These are phyloP conservation scores for Caradrina kadenii DNA, from an alignment of 2,888 invertebrate species.

Conservation along the genomic window DNA sequence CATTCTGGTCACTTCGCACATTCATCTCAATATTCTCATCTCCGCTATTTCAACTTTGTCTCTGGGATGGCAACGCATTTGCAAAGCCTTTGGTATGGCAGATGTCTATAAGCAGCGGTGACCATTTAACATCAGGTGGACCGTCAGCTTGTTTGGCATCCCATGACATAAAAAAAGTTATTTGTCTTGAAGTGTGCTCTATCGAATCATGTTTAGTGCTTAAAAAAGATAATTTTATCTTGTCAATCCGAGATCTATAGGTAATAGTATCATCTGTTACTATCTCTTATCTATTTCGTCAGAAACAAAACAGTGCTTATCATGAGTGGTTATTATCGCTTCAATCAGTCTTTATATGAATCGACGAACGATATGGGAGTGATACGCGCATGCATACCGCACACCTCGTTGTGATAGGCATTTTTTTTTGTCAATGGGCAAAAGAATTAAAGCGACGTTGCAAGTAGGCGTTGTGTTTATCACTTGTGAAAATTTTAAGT, in stretches of 20 bases:
- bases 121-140: too few relatives aligned
- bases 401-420: constrained; percentile 3
- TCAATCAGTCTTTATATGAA: constrained; percentile 13
- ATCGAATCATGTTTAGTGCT: background rate
- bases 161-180: too few relatives aligned
- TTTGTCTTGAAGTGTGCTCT: background rate
- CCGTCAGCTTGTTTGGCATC: too few relatives aligned
- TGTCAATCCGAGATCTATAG: constrained; percentile 1
- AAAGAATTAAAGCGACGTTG: background rate
- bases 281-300: constrained; percentile 9
- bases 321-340: constrained; percentile 25
- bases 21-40: too few relatives aligned
- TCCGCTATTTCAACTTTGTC: too few relatives aligned
- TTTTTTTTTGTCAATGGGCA: background rate
- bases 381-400: background rate
- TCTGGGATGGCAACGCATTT: too few relatives aligned
- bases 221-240: constrained; percentile 8
- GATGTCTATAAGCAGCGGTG: too few relatives aligned
- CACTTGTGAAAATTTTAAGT: too few relatives aligned
- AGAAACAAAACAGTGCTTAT: constrained; percentile 19
- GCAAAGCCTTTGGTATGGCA: too few relatives aligned
- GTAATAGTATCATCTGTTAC: constrained; percentile 1
- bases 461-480: too few relatives aligned
- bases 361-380: constrained; percentile 4
- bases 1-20: too few relatives aligned